Evolutionary conservation across 2,797 vertebrate species (phyloP).

Genomic region (Lophius americanus): DNA sequence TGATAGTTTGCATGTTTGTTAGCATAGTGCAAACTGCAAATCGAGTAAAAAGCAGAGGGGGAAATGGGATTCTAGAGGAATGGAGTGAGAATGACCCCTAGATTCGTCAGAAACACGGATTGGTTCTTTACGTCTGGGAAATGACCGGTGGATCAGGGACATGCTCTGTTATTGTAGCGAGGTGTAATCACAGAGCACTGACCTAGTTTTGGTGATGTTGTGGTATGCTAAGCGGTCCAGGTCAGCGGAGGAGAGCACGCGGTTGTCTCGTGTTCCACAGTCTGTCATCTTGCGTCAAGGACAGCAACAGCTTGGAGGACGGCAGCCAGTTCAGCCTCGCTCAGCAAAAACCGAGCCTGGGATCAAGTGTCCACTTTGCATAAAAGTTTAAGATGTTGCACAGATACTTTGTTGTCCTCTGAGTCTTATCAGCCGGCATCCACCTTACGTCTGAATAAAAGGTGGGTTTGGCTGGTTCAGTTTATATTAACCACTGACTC

Average conservation of each 20-base stretch:
- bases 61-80: neutral
- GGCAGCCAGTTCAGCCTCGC: neutral
- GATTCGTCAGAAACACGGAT: neutral
- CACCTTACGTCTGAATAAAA: too few species aligned
- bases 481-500: too few species aligned
- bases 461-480: too few species aligned
- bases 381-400: neutral
- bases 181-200: conserved; percentile 35
- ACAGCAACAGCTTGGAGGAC: neutral
- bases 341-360: conserved; percentile 6
- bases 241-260: neutral
- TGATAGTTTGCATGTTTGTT: neutral
- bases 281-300: neutral
- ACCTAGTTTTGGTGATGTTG: conserved; percentile 30
- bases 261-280: conserved; percentile 23
- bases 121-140: neutral
- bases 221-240: conserved; percentile 15
- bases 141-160: neutral
- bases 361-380: neutral
- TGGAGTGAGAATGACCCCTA: neutral
- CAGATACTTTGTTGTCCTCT: too few species aligned
- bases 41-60: neutral
- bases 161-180: neutral
- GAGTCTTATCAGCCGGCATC: too few species aligned
- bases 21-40: neutral